Conservation (phyloP, 2,888 invertebrate species). For the Agrochola macilenta region DNA sequence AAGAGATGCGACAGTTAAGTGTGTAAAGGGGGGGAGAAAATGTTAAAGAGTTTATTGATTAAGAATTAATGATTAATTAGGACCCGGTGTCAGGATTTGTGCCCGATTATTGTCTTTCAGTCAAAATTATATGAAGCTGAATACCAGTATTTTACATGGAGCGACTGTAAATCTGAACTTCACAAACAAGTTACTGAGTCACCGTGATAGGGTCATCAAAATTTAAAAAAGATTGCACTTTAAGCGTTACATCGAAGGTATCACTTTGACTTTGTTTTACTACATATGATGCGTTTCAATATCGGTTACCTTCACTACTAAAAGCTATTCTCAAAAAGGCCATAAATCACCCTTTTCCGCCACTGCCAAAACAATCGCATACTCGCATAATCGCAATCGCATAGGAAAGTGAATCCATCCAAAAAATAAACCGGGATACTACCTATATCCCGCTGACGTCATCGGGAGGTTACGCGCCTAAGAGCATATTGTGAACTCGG, state of each 20-base stretch:
- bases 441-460: conserved; percentile 23
- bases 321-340: neutral
- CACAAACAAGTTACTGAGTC: neutral
- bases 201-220: too few species aligned
- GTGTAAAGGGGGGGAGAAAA: too few species aligned
- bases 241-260: too few species aligned
- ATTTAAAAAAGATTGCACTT: too few species aligned
- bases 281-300: neutral
- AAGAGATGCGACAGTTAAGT: too few species aligned
- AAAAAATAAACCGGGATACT: conserved; percentile 22
- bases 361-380: neutral
- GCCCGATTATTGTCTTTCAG: neutral
- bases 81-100: neutral
- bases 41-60: neutral
- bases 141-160: neutral
- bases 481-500: neutral
- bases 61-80: too few species aligned
- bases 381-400: too few species aligned
- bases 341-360: conserved; percentile 1
- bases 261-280: too few species aligned
- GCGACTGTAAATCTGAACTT: neutral
- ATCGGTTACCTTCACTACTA: neutral
- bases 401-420: conserved; percentile 18
- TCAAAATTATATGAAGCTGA: too few species aligned
- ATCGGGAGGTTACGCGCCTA: neutral